Evolutionary conservation across 2,888 invertebrate genomes (phyloP).

Genomic region (Caenorhabditis parvicauda): DNA sequence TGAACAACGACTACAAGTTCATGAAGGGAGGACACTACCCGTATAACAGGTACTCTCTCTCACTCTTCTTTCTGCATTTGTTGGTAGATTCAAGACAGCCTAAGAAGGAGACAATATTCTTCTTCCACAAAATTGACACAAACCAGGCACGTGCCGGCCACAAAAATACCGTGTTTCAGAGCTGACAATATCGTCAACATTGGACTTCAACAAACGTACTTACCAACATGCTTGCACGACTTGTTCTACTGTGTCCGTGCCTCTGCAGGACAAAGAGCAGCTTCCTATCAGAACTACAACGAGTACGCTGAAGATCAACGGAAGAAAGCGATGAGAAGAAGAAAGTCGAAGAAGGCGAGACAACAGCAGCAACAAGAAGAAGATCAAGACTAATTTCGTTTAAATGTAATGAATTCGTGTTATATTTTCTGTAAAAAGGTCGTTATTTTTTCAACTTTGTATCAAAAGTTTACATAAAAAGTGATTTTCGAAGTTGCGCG

Average conservation of each 20-base stretch:
- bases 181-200: conserved; percentile 55
- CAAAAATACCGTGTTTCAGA: conserved; percentile 19
- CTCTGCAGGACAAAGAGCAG: conserved; percentile 18
- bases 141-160: not conserved
- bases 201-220: conserved; percentile 47
- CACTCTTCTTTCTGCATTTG: not conserved
- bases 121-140: not conserved
- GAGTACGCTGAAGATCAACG: too few species aligned
- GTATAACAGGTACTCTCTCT: conserved; percentile 33
- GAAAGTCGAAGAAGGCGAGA: too few species aligned
- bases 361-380: too few species aligned
- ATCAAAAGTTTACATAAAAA: too few species aligned
- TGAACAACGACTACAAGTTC: conserved; percentile 49
- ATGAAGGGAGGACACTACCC: conserved; percentile 41
- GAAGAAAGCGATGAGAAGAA: too few species aligned
- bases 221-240: conserved; percentile 55
- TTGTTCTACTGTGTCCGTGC: conserved; percentile 53
- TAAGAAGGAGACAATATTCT: not conserved
- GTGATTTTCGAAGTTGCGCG: too few species aligned
- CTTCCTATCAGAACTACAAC: too few species aligned
- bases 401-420: too few species aligned
- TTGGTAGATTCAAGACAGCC: not conserved
- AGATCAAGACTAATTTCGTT: too few species aligned
- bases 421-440: too few species aligned
- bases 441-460: too few species aligned